Evolutionary conservation across 64 coral and sea anemone species (phyloP), one percentile per base, ranked within the genome.

Genomic region (Exaiptasia diaphana): DNA sequence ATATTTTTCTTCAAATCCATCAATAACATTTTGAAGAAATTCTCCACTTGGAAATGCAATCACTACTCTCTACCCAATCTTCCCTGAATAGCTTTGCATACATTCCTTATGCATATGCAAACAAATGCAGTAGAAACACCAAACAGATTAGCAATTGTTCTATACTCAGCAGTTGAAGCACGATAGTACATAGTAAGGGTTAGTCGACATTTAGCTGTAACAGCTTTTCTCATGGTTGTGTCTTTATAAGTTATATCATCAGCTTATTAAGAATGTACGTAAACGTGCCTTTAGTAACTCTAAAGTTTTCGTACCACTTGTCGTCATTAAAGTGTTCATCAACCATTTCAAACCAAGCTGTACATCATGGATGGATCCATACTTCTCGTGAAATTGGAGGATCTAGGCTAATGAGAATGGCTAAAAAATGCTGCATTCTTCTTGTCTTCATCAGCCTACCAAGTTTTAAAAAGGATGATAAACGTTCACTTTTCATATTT

Each of bases 81-180:
- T 60, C 31, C 24, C 10, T 71, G 12, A 36, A 82, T 64, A 50
- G 53, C 5, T 18, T 29, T 50, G 42, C 46, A 43, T 58, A 81
- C 64, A 41, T 80, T 35, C n/a, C 42, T 40, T 3, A 46, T 72
- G 17, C 35, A 53, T 3, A 32, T 18, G 40, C 73, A 76, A 20
- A 76, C 22, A 26, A 52, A 54, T 76, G 73, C 12, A 26, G 23
- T 36, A 3, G 73, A 76, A 34, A 78, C 54, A 39, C 74, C 74
- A 78, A 78, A 78, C 49, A 78, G 29, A 15, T 58, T 55, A 8
- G 28, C 74, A 54, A 78, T 78, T 17, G 74, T 57, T 77, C 74
- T 29, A 57, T 54, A 77, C n/a, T 77, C 74, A 20, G 74, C 10
- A 5, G 45, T 78, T 57, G 46, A 34, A 34, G 56, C 77, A 64